phyloP scores from a whole-genome alignment of 2,888 invertebrate species.

The Melinaea marsaeus region DNA sequence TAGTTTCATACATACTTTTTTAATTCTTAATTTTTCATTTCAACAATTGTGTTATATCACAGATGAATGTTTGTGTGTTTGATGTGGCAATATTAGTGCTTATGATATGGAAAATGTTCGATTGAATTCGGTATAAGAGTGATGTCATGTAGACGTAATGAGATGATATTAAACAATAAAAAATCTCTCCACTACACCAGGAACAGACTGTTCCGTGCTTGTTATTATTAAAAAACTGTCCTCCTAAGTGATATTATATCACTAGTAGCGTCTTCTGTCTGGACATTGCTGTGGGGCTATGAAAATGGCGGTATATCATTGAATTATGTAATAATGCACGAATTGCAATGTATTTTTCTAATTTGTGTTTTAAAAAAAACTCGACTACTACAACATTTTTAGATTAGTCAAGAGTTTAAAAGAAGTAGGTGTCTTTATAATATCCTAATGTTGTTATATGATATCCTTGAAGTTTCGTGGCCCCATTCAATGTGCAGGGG shows the following conservation, averaged over 20 bases:
- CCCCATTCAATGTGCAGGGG: constrained; percentile 54
- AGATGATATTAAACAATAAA: not conserved
- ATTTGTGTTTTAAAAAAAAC: not conserved
- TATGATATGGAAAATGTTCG: too few species aligned
- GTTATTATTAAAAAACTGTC: constrained; percentile 65
- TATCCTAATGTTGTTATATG: not conserved
- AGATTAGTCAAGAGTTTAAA: too few species aligned
- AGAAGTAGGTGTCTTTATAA: not conserved
- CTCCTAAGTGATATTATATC: constrained; percentile 66
- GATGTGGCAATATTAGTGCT: too few species aligned
- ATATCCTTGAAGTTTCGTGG: constrained; percentile 40
- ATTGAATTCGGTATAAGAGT: too few species aligned
- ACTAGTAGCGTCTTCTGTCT: constrained; percentile 54
- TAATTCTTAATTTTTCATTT: too few species aligned
- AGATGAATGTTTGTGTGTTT: too few species aligned
- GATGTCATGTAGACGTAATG: not conserved
- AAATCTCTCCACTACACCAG: not conserved
- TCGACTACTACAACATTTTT: too few species aligned
- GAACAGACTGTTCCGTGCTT: constrained; percentile 28
- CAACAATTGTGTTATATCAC: too few species aligned
- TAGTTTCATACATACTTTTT: too few species aligned
- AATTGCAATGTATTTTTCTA: too few species aligned
- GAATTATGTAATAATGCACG: not conserved
- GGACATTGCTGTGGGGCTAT: constrained; percentile 47
- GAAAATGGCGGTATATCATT: constrained; percentile 29